These are phyloP conservation scores for Tylochromis polylepis DNA, from an alignment of 2,113 vertebrate genomes.

Conservation along the genomic window DNA sequence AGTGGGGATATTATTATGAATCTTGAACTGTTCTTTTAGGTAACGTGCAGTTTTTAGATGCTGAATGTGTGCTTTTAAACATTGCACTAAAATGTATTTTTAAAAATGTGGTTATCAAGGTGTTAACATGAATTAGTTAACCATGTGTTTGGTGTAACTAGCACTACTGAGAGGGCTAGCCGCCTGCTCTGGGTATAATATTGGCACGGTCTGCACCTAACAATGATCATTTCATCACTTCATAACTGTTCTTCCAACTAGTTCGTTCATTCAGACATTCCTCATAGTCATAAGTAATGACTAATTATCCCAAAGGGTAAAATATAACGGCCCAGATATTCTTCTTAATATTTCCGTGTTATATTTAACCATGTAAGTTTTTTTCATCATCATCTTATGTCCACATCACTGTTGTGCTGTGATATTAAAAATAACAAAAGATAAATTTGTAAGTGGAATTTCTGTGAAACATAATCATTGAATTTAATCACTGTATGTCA, in stretches of 20 bases:
- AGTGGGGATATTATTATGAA: not conserved
- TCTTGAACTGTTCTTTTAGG: not conserved
- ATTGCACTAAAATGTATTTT: not conserved
- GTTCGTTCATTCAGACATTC: not conserved
- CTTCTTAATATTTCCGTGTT: not conserved
- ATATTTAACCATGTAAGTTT: not conserved
- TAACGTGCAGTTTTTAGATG: rapidly evolving
- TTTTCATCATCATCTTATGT: not conserved
- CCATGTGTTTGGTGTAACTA: not conserved
- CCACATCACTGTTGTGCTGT: not conserved
- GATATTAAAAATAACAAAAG: not conserved
- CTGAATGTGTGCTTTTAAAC: not conserved
- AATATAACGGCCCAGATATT: not conserved
- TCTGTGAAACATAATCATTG: not conserved
- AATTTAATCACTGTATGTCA: not conserved
- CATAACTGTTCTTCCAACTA: not conserved
- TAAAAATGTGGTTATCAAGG: not conserved
- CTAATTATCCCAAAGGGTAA: not conserved
- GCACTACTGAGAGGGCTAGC: not conserved
- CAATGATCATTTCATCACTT: not conserved
- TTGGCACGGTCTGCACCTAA: not conserved
- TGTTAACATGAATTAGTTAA: not conserved
- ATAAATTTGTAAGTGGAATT: not conserved
- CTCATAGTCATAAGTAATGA: not conserved
- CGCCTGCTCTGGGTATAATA: not conserved